Evolutionary conservation across 2,888 invertebrate genomes (phyloP).

Genomic region (Folsomia manolachei): DNA sequence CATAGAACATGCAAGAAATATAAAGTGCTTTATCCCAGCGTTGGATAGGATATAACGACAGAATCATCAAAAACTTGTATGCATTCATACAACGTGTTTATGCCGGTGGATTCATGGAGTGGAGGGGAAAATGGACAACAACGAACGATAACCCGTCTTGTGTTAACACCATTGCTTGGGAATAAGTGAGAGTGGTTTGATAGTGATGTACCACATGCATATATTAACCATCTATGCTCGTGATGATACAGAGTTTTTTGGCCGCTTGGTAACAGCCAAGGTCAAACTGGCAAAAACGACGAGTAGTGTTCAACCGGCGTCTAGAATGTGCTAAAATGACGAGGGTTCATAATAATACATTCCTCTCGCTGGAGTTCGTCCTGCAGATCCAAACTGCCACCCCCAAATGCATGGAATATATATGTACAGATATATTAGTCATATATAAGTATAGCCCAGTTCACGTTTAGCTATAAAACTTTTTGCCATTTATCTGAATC

Average conservation of each 20-base stretch:
- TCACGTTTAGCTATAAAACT: too few relatives aligned
- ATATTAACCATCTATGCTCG: not conserved
- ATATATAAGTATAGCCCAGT: too few relatives aligned
- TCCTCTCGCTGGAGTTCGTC: too few relatives aligned
- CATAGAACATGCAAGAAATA: not conserved
- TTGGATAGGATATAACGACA: not conserved
- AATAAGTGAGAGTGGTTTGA: not conserved
- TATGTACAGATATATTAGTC: too few relatives aligned
- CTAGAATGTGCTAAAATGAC: slow-evolving; percentile 1
- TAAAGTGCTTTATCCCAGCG: not conserved
- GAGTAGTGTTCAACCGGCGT: not conserved
- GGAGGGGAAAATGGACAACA: not conserved
- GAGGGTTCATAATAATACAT: not conserved
- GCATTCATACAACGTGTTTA: too few relatives aligned
- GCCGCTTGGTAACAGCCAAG: slow-evolving; percentile 20
- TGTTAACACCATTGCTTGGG: not conserved
- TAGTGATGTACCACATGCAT: not conserved
- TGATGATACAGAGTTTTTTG: slow-evolving; percentile 11
- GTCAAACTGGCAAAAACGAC: slow-evolving; percentile 15
- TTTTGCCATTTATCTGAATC: too few relatives aligned
- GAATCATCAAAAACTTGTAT: too few relatives aligned
- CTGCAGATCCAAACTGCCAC: too few relatives aligned
- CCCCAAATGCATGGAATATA: not conserved
- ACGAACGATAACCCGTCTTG: not conserved
- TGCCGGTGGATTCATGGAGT: not conserved